phyloP scores from a whole-genome alignment of 2,888 invertebrate species.

The Ochropleura plecta region DNA sequence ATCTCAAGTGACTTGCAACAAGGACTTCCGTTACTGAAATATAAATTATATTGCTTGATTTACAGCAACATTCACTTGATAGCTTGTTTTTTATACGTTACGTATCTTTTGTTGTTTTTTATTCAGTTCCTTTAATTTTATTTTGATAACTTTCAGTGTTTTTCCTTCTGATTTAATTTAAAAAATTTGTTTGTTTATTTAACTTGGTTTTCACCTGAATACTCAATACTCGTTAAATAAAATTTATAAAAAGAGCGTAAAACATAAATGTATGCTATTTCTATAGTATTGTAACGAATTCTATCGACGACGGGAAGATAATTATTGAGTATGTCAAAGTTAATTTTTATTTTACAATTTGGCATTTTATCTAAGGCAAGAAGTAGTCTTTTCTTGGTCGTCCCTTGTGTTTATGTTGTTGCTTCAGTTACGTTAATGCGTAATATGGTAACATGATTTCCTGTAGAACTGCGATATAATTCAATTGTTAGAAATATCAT shows the following conservation, averaged over 20 bases:
- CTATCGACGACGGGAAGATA: not conserved
- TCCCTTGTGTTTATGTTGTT: not conserved
- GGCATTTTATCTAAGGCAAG: not conserved
- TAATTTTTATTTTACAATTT: not conserved
- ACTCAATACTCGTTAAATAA: not conserved
- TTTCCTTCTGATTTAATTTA: not conserved
- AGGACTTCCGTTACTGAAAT: conserved; percentile 40
- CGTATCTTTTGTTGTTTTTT: not conserved
- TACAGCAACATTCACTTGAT: conserved; percentile 20
- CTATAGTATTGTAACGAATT: not conserved
- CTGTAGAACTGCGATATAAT: conserved; percentile 48
- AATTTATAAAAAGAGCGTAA: too few species aligned
- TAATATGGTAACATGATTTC: conserved; percentile 48
- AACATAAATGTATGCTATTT: not conserved
- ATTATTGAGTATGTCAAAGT: not conserved
- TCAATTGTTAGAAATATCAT: conserved; percentile 60
- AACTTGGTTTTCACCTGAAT: not conserved
- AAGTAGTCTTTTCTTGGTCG: not conserved
- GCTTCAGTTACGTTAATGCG: not conserved
- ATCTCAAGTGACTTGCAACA: conserved; percentile 28
- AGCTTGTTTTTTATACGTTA: not conserved
- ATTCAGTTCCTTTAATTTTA: not conserved
- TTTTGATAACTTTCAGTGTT: not conserved
- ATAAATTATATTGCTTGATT: conserved; percentile 19
- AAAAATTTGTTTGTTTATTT: not conserved